A percentile compares a stretch with the other conserved stretches of the same genome.
These are phyloP conservation scores for Brachyhypopomus gauderio DNA, from an alignment of 2,113 vertebrate genomes.

Conservation along the genomic window DNA sequence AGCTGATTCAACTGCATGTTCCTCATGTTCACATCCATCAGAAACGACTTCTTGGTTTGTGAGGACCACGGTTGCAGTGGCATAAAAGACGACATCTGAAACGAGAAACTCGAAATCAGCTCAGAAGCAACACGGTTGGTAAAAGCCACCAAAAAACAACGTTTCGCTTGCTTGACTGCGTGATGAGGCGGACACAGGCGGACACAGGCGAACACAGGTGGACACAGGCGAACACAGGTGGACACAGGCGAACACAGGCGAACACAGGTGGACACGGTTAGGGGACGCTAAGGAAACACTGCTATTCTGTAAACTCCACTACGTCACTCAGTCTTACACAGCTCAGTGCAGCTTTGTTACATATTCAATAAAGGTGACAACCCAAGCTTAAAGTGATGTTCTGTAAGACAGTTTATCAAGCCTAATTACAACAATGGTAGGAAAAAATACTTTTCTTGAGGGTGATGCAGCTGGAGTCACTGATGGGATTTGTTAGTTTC, in stretches of 20 bases:
- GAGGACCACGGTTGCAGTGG: slow-evolving; percentile 16
- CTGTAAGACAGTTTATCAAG: too few species aligned
- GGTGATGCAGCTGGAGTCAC: not conserved
- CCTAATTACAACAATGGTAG: not conserved
- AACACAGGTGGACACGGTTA: too few species aligned
- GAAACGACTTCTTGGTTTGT: slow-evolving; percentile 19
- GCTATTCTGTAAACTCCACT: too few species aligned
- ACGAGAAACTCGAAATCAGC: not conserved
- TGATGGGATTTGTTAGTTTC: not conserved
- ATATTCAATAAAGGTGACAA: too few species aligned
- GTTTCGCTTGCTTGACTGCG: not conserved
- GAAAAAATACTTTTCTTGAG: slow-evolving; percentile 23
- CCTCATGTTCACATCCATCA: not conserved
- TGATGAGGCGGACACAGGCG: not conserved
- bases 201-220: too few species aligned
- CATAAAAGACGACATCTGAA: slow-evolving; percentile 10
- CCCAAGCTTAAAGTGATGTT: too few species aligned
- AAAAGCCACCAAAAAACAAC: too few species aligned
- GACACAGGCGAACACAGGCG: too few species aligned
- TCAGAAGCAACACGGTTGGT: not conserved
- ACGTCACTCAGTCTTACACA: too few species aligned
- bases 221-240: too few species aligned
- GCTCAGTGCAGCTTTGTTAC: too few species aligned
- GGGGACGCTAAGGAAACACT: too few species aligned
- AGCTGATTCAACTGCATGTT: slow-evolving; percentile 43